Percentiles rank a stretch among this genome's conserved stretches.
phyloP scores from a whole-genome alignment of 2,797 vertebrate genomes.

The Miichthys miiuy region DNA sequence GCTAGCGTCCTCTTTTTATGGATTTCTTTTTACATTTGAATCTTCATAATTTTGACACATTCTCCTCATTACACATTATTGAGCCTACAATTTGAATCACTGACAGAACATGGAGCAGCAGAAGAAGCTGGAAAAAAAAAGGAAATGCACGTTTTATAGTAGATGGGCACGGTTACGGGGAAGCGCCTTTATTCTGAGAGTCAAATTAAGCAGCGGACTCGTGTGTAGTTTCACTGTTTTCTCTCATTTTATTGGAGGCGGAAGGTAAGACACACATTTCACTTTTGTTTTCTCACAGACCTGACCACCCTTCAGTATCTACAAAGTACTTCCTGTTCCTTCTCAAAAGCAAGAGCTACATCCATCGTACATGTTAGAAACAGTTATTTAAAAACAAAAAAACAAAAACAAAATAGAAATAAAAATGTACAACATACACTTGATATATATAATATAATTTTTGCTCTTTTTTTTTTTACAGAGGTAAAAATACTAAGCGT shows the following conservation, averaged over 20 bases:
- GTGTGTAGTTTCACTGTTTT: conserved; percentile 62
- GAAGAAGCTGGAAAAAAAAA: neutral
- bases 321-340: conserved; percentile 89
- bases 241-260: conserved; percentile 82
- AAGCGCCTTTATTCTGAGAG: neutral
- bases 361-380: conserved; percentile 97
- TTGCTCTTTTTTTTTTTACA: conserved; percentile 90
- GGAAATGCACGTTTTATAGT: neutral
- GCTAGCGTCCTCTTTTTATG: neutral
- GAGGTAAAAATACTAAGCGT: conserved; percentile 97
- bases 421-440: conserved; percentile 99
- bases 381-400: conserved; percentile 72
- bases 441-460: conserved; percentile 92
- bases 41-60: neutral
- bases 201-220: conserved; percentile 43
- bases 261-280: conserved; percentile 82
- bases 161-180: neutral
- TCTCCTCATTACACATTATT: neutral
- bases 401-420: conserved; percentile 90
- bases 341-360: conserved; percentile 92
- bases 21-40: neutral
- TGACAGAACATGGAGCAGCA: neutral
- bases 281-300: conserved; percentile 76
- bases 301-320: conserved; percentile 86
- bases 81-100: neutral